Evolutionary conservation across 2,797 vertebrate species (phyloP), one percentile per base, ranked within the genome.

Genomic region (Mionectes olivaceus): DNA sequence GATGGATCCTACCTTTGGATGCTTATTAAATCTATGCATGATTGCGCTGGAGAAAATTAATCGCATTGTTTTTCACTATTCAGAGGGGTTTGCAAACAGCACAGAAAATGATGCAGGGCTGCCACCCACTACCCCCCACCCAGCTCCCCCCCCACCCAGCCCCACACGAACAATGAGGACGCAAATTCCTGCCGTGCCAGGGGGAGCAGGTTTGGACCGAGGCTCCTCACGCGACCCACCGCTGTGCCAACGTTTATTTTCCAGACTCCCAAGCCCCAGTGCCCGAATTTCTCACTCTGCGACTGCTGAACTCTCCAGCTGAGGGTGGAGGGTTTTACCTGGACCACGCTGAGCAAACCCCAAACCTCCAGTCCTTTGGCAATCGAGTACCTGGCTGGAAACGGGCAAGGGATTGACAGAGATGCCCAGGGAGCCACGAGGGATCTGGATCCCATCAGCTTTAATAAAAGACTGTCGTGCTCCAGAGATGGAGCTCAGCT

Each of bases 21-120:
- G 98, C 98, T 98, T 98, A 99, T 98, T 98, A 98, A 98, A 98
- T 98, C 98, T 98, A 98, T 98, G 98, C 98, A 98, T 98, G 97
- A 98, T 98, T 98, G 98, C 98, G 94, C 98, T 94, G 91, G 97
- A 97, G 98, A 98, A 98, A 98, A 99, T 98, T 98, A 98, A 99
- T 98, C 97, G 98, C 97, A 96, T 98, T 98, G 98, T 98, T 98
- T 98, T 98, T 96, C 97, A 96, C 97, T 93, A 96, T 97, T 98
- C 96, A 96, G 96, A 98, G 94, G 95, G 96, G 96, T 96, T 93
- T 95, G 97, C 97, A 97, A 98, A 98, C 96, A 96, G 97, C 96
- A 93, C 96, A 87, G 96, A 97, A 95, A 97, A 98, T 56, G 95
- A 97, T 96, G 95, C 95, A 93, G 93, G 65, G 95, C 89, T 96